Base-by-base conservation (phyloP, 2,888 invertebrate genomes). In the Cordilura impudica region DNA sequence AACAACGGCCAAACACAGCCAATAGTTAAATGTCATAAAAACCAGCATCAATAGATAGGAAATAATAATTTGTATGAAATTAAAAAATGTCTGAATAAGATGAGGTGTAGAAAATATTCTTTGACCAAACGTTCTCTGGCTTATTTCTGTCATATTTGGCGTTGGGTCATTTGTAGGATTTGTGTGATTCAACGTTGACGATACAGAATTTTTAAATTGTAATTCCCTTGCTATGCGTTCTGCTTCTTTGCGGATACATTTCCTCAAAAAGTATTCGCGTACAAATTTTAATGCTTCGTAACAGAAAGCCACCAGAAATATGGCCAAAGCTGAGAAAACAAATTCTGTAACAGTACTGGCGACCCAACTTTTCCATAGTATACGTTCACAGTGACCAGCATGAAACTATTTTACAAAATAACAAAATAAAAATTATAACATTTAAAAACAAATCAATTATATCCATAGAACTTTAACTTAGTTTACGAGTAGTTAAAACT, bases 251-350 rank as follows among this genome's bases (percentile, higher is more conserved):
- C 84, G 84, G 0, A 84, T 83, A 3, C 84, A 83, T 19, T 82
- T 75, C 2, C 84, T 82, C 16, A 85, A 54, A 43, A 87, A 80
- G 10, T 84, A 90, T 83, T 92, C 92, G 0, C 93, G 88, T 85
- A 91, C 94, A 91, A 96, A 97, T 91, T 98, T 99, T 2, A 99
- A 92, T 0, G 96, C 97, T 90, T 99, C 99, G 88, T 98, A 99
- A n/a, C 97, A 91, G 21, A 97, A 93, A 0, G 97, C 96, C 87
- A 98, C 93, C 60, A 97, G 92, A 90, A 98, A 96, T 83, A 99
- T 95, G 54, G 95, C 96, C 67, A 98, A 91, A 88, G 96, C 96
- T 0, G 98, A 98, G 0, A 95, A 95, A 45, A 97, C 91, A 84
- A 99, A 92, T 82, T 95, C 94, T 72, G 94, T 92, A 14, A 93